phyloP scores from a whole-genome alignment of 92 coral and sea anemone species.

The Paramuricea clavata region DNA sequence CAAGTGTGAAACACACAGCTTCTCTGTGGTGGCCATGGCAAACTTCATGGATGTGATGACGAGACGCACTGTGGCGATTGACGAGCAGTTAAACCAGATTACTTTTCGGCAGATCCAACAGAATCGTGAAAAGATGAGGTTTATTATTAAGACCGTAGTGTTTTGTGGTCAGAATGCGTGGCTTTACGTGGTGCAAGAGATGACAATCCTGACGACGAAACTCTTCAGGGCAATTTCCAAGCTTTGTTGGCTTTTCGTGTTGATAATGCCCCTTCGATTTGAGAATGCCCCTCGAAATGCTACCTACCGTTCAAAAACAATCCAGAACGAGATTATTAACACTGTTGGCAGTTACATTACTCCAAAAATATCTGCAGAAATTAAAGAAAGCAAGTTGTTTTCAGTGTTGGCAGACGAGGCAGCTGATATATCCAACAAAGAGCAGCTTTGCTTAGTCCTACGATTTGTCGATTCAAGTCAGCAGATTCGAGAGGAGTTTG shows the following conservation, averaged over 20 bases:
- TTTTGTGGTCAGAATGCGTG: conserved; percentile 72
- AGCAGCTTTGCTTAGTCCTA: conserved; percentile 66
- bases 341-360: conserved; percentile 67
- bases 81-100: conserved; percentile 43
- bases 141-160: conserved; percentile 67
- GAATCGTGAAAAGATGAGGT: conserved; percentile 70
- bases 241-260: conserved; percentile 69
- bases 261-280: conserved; percentile 71
- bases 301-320: conserved; percentile 46
- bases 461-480: conserved; percentile 39
- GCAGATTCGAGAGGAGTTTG: conserved; percentile 2
- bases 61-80: conserved; percentile 11
- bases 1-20: conserved; percentile 19
- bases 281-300: conserved; percentile 73
- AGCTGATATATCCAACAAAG: conserved; percentile 70
- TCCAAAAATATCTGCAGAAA: conserved; percentile 33
- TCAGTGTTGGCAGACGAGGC: conserved; percentile 47
- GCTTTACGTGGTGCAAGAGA: conserved; percentile 65
- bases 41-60: conserved; percentile 39
- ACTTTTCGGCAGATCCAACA: conserved; percentile 60
- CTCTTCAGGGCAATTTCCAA: conserved; percentile 71
- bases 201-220: conserved; percentile 63
- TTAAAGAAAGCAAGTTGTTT: conserved; percentile 11
- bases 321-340: conserved; percentile 40
- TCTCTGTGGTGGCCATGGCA: conserved; percentile 39